Evolutionary conservation across 2,113 vertebrate species (phyloP).

Genomic region (Sardina pilchardus): DNA sequence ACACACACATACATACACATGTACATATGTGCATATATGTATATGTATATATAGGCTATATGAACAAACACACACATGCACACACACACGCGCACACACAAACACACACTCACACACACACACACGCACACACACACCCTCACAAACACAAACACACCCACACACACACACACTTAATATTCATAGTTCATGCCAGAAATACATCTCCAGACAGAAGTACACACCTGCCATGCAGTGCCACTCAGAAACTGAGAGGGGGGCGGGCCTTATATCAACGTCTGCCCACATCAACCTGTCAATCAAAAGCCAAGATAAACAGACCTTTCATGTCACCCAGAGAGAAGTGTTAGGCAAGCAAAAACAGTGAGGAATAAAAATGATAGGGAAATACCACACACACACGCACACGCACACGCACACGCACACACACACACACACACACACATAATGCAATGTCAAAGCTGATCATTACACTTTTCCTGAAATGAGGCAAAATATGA

Average conservation of each 20-base stretch:
- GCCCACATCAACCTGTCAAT: neutral
- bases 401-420: neutral
- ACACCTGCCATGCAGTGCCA: constrained; percentile 58
- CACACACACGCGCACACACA: constrained; percentile 47
- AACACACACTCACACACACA: constrained; percentile 32
- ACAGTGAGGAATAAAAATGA: neutral
- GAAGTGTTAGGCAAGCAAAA: neutral
- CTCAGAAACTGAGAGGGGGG: constrained; percentile 44
- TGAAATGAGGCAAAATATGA: too few species aligned
- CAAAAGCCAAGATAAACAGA: neutral
- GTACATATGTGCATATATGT: constrained; percentile 46
- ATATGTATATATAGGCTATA: too few species aligned
- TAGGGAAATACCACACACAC: neutral
- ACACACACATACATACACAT: constrained; percentile 32
- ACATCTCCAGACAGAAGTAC: constrained; percentile 60
- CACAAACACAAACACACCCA: constrained; percentile 43
- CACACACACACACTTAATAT: constrained; percentile 53
- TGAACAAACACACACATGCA: constrained; percentile 25
- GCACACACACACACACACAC: neutral
- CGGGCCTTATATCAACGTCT: neutral
- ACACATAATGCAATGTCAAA: too few species aligned
- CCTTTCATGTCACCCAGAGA: neutral
- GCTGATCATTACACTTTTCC: too few species aligned
- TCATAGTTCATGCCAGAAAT: constrained; percentile 72
- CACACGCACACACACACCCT: constrained; percentile 44